Base-by-base conservation (phyloP, 30 jellyfish, hydroid and myxozoan genomes). In the Hydractinia echinata region DNA sequence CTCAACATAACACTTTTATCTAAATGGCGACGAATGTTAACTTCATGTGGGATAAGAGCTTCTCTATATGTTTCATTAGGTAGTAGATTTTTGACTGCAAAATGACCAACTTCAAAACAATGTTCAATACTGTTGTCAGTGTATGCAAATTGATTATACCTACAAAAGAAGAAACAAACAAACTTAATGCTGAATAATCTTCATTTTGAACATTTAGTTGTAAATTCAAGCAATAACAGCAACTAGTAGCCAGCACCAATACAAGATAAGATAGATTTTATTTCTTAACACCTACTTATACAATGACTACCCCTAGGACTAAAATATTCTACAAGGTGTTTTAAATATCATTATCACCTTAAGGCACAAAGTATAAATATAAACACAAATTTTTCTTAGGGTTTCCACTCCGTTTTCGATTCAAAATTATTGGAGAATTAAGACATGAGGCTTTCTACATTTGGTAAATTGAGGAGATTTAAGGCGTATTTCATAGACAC, bases 1-100 rank as follows among this genome's bases (percentile, higher is more conserved):
- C 98, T 91, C 67, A 92, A 80, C 82, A 81, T 82, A 5, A 87
- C 98, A n/a, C 96, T 81, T 69, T 92, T 92, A 72, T 92, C 98
- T 13, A 92, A 89, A 51, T 83, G 94, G 48, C 98, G 92, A 10
- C 98, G 95, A 7, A 92, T 85, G 72, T 92, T 87, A 90, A 87
- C 78, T 81, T 92, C 98, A 50, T 92, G 96, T 14, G 98, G 98
- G 15, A 84, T 87, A 3, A 92, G 84, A 21, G 89, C 81, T 62
- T 87, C 91, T n/a, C 89, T 91, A 91, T 92, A 92, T 4, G 89
- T 76, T 54, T 87, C 98, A 52, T 84, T 81, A 11, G 98, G 98
- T 55, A 83, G 89, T 52, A 92, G 76, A 64, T 92, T 87, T 79
- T 56, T 55, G 62, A 92, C 94, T n/a, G 96, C 84, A 54, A 92